phyloP scores from a whole-genome alignment of 2,888 invertebrate genomes.

The Carterocephalus palaemon region DNA sequence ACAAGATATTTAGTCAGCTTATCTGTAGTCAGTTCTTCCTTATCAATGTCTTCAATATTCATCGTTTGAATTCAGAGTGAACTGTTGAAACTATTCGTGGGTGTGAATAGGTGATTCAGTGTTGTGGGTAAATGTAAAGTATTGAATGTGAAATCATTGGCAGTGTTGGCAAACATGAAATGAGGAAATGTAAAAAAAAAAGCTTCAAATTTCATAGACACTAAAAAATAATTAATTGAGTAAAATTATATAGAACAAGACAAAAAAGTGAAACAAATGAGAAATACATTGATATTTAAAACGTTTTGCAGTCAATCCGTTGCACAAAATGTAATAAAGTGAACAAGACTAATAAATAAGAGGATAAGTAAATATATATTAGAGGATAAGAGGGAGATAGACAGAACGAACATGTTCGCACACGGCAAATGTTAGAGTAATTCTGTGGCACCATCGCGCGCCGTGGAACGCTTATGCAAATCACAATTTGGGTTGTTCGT shows the following conservation, averaged over 20 bases:
- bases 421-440: constrained; percentile 40
- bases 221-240: too few species aligned
- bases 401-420: constrained; percentile 31
- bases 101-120: too few species aligned
- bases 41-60: constrained; percentile 6
- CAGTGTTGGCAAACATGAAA: too few species aligned
- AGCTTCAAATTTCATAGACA: too few species aligned
- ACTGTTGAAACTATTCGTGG: too few species aligned
- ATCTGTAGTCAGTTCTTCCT: constrained; percentile 46
- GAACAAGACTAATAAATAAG: constrained; percentile 30
- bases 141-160: too few species aligned
- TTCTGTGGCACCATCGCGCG: constrained; percentile 36
- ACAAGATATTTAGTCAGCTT: constrained; percentile 61
- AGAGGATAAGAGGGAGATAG: constrained; percentile 7
- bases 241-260: too few species aligned
- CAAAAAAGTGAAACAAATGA: too few species aligned
- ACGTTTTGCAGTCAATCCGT: too few species aligned
- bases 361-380: constrained; percentile 21
- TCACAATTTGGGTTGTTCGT: constrained; percentile 46
- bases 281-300: too few species aligned
- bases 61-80: constrained; percentile 7
- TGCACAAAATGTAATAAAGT: constrained; percentile 30
- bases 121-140: too few species aligned
- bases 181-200: background rate
- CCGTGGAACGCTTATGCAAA: constrained; percentile 56